These are phyloP conservation scores for Penaeus japonicus DNA, from an alignment of 1,140 invertebrate genomes.

Conservation along the genomic window DNA sequence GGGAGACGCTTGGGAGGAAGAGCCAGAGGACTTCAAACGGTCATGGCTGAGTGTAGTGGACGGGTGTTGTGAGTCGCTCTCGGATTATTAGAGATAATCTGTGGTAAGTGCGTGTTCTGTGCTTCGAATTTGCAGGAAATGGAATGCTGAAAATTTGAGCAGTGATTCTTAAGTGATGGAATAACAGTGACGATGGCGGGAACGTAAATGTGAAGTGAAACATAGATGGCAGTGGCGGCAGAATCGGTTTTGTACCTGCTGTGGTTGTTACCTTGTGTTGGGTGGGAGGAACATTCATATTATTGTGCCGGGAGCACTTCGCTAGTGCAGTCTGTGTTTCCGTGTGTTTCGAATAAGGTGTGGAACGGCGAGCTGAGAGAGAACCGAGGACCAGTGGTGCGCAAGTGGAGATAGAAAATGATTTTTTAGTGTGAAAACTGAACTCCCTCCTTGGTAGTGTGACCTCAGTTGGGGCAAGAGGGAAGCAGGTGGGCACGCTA, in stretches of 20 bases:
- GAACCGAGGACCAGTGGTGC: no score
- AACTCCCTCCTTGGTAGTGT: no score
- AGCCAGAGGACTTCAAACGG: constrained; percentile 47
- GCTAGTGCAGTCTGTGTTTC: no score
- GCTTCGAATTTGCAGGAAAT: neutral
- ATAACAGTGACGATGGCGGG: neutral
- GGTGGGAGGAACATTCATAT: neutral
- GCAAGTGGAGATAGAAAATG: no score
- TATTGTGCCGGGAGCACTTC: no score
- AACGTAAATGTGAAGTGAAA: constrained; percentile 13
- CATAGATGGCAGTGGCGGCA: neutral
- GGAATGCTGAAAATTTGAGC: neutral
- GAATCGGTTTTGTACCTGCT: constrained; percentile 38
- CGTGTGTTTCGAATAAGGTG: no score
- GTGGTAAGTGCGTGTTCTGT: constrained; percentile 31
- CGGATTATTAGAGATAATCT: constrained; percentile 38
- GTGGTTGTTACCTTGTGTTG: constrained; percentile 48
- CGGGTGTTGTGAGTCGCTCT: constrained; percentile 45
- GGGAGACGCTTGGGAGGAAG: constrained; percentile 30
- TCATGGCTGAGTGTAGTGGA: constrained; percentile 46
- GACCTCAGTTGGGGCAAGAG: no score
- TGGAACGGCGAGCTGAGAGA: no score
- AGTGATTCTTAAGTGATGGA: constrained; percentile 10
- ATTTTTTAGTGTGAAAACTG: no score
- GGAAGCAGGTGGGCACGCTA: no score